Conservation (phyloP, 2,797 vertebrate species). For the Lacerta bilineata region DNA sequence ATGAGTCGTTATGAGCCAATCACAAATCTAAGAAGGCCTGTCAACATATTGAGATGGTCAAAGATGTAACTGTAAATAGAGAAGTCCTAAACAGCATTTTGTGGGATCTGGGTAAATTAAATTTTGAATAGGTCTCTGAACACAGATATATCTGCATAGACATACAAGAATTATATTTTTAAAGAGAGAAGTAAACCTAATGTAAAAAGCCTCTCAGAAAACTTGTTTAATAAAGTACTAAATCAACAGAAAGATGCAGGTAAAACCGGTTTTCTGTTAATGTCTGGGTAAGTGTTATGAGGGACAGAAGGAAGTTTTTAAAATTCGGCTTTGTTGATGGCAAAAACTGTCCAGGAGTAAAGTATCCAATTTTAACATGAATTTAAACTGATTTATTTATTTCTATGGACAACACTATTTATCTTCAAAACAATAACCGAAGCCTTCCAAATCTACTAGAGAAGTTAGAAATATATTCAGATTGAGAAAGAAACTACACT, state of each 20-base stretch:
- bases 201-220: not conserved
- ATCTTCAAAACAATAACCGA: conserved; percentile 56
- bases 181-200: not conserved
- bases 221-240: conserved; percentile 14
- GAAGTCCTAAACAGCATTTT: not conserved
- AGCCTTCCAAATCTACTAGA: conserved; percentile 31
- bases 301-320: not conserved
- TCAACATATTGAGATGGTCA: not conserved
- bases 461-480: conserved; percentile 31
- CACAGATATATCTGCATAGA: not conserved
- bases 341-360: not conserved
- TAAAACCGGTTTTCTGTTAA: conserved; percentile 11
- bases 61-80: too few relatives aligned
- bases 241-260: not conserved
- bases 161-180: not conserved
- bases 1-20: not conserved
- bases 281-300: conserved; percentile 22
- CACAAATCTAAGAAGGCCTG: not conserved
- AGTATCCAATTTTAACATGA: not conserved
- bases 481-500: conserved; percentile 38
- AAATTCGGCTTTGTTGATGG: not conserved
- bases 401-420: conserved; percentile 13
- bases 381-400: conserved; percentile 15
- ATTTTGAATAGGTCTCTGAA: not conserved
- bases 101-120: not conserved